These are phyloP conservation scores for Psittacula cyanocephala DNA, from an alignment of 2,113 vertebrate species.

Conservation along the genomic window DNA sequence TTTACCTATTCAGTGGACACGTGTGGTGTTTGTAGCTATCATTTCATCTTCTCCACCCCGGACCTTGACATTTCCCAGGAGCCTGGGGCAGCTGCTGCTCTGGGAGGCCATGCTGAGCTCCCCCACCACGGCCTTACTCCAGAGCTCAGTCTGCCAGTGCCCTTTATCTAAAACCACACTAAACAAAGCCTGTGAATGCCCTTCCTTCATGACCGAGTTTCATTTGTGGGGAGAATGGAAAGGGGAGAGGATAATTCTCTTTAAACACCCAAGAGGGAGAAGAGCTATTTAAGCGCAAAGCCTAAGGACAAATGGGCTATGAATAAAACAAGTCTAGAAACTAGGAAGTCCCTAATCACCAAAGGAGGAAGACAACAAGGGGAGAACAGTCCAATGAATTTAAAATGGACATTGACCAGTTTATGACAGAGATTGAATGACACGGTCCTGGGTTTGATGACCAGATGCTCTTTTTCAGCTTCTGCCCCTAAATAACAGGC, in stretches of 20 bases:
- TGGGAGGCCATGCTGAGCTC: background rate
- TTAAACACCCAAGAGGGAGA: constrained; percentile 13
- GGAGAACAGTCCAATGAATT: background rate
- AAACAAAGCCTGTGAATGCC: background rate
- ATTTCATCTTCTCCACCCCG: fast-evolving
- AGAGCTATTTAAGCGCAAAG: constrained; percentile 32
- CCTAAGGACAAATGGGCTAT: constrained; percentile 41
- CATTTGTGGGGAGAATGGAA: background rate
- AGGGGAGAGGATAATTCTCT: constrained; percentile 1
- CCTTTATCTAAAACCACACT: constrained; percentile 6
- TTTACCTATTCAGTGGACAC: background rate
- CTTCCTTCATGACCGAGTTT: background rate
- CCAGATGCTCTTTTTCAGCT: background rate
- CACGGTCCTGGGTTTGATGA: background rate
- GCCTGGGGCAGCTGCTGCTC: background rate
- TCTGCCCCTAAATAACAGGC: background rate
- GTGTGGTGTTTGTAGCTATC: background rate
- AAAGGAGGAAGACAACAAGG: background rate
- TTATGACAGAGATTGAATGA: background rate
- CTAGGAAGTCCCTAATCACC: background rate
- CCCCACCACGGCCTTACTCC: background rate
- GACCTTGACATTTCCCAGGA: background rate
- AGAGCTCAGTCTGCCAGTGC: background rate
- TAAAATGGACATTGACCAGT: background rate
- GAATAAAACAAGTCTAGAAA: constrained; percentile 39